These are phyloP conservation scores for Anticlea derivata DNA, from an alignment of 2,888 invertebrate genomes.

Conservation along the genomic window DNA sequence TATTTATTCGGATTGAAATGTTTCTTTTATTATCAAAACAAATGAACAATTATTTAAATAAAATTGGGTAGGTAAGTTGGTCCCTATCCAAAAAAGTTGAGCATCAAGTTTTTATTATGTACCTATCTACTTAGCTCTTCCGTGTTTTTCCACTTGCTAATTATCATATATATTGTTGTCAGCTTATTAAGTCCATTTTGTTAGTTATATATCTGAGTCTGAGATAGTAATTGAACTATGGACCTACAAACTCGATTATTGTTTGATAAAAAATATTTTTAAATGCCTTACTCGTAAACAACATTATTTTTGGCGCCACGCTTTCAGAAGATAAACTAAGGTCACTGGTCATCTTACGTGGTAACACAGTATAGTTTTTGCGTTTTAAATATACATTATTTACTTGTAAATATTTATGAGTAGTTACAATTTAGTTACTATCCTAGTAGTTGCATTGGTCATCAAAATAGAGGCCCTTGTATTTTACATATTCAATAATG, in stretches of 20 bases:
- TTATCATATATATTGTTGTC: constrained; percentile 18
- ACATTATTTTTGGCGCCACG: constrained; percentile 1
- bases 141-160: constrained; percentile 14
- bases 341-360: too few relatives aligned
- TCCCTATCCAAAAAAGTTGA: background rate
- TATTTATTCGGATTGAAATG: background rate
- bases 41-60: background rate
- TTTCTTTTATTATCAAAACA: too few relatives aligned
- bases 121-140: background rate
- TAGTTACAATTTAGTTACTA: constrained; percentile 7
- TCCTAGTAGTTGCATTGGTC: constrained; percentile 25
- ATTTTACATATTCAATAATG: constrained; percentile 57
- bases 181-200: constrained; percentile 12
- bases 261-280: constrained; percentile 17
- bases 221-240: constrained; percentile 30
- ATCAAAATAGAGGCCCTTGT: constrained; percentile 39
- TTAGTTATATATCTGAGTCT: constrained; percentile 30
- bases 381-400: background rate
- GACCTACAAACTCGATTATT: constrained; percentile 13
- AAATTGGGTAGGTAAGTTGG: too few relatives aligned
- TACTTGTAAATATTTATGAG: background rate
- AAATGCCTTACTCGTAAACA: background rate
- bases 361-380: too few relatives aligned
- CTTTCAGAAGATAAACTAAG: too few relatives aligned
- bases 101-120: background rate